Percentiles rank a stretch among this genome's conserved stretches.
Conservation (phyloP, 2,113 vertebrate species). For the Saguinus imperator region DNA sequence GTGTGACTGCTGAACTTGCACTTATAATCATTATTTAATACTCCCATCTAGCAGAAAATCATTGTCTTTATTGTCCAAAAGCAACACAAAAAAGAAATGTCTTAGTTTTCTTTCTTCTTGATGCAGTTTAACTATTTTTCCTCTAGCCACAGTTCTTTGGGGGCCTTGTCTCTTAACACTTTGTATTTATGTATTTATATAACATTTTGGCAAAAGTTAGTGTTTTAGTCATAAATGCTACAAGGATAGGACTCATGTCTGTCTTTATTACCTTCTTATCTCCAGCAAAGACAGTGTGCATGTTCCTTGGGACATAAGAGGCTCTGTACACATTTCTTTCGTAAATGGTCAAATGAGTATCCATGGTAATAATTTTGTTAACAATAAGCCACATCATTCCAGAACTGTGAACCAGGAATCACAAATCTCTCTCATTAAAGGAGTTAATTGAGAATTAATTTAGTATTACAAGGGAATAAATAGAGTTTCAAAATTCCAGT, state of each 20-base stretch:
- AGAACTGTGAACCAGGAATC: constrained; percentile 28
- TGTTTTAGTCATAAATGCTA: background rate
- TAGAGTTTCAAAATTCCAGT: constrained; percentile 20
- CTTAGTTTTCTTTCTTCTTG: background rate
- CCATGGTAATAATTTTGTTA: background rate
- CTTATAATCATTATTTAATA: background rate
- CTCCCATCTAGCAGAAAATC: background rate
- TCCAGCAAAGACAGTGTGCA: background rate
- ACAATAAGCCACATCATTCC: background rate
- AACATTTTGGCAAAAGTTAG: background rate
- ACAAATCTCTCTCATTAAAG: constrained; percentile 22
- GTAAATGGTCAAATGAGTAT: constrained; percentile 14
- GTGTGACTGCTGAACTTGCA: background rate
- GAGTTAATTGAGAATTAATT: background rate
- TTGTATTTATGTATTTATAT: background rate
- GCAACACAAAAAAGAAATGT: background rate
- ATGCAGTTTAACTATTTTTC: background rate
- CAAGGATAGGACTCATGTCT: background rate
- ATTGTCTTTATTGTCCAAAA: constrained; percentile 18
- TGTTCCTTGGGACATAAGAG: background rate
- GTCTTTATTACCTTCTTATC: background rate
- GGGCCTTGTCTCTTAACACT: background rate
- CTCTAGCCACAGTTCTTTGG: background rate
- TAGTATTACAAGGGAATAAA: constrained; percentile 36
- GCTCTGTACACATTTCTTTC: background rate